These are phyloP conservation scores for Sciaenops ocellatus DNA, from an alignment of 2,797 vertebrate genomes.

Conservation along the genomic window DNA sequence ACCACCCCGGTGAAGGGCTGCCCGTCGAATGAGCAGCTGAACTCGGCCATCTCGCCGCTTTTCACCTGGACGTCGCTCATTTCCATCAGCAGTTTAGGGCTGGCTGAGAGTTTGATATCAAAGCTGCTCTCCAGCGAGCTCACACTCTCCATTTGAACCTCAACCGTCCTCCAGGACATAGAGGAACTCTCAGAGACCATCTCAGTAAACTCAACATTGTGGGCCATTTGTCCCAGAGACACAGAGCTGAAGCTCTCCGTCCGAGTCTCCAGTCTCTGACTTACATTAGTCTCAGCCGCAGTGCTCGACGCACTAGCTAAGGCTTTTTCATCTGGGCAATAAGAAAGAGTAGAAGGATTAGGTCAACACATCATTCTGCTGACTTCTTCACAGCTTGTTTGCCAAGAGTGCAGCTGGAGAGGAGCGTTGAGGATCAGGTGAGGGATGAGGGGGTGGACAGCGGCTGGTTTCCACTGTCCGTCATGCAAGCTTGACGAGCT, in stretches of 20 bases:
- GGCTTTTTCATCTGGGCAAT: constrained; percentile 91
- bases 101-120: constrained; percentile 44
- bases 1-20: constrained; percentile 83
- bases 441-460: constrained; percentile 46
- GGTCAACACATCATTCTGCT: constrained; percentile 75
- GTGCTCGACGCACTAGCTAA: constrained; percentile 87
- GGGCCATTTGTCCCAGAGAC: constrained; percentile 54
- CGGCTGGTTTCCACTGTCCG: constrained; percentile 57
- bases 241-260: constrained; percentile 81
- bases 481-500: constrained; percentile 67
- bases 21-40: constrained; percentile 89
- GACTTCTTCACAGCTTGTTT: constrained; percentile 61
- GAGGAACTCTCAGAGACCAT: constrained; percentile 81
- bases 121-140: constrained; percentile 68
- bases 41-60: constrained; percentile 86
- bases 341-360: constrained; percentile 86
- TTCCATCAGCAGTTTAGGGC: constrained; percentile 85
- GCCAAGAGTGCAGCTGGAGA: constrained; percentile 54
- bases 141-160: constrained; percentile 69
- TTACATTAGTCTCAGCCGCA: constrained; percentile 67
- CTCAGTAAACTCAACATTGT: constrained; percentile 83
- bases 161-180: constrained; percentile 68
- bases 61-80: constrained; percentile 88
- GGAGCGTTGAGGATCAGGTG: constrained; percentile 57
- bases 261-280: constrained; percentile 60